Percentiles rank a stretch among this genome's conserved stretches.
These are phyloP conservation scores for Ormyrus labotus DNA, from an alignment of 2,888 invertebrate species.

Conservation along the genomic window DNA sequence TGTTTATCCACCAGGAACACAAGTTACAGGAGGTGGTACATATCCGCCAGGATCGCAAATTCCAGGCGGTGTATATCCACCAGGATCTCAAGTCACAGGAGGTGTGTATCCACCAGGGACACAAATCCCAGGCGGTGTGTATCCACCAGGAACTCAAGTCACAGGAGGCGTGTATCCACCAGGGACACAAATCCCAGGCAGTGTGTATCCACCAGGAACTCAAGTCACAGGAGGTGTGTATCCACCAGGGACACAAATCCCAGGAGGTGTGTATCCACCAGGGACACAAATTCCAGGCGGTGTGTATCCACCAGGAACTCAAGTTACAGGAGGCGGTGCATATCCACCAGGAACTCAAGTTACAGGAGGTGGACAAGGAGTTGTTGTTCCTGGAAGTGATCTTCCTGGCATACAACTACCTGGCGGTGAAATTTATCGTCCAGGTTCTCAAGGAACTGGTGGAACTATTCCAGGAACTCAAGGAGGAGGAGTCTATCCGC, in stretches of 20 bases:
- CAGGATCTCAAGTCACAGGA: neutral
- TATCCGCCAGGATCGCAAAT: slow-evolving; percentile 49
- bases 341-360: slow-evolving; percentile 50
- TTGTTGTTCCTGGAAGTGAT: neutral
- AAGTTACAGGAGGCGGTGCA: slow-evolving; percentile 40
- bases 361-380: slow-evolving; percentile 26
- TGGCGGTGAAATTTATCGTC: neutral
- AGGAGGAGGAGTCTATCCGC: slow-evolving; percentile 46
- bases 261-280: slow-evolving; percentile 47
- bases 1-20: slow-evolving; percentile 22
- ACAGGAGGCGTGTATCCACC: no score
- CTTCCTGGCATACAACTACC: neutral
- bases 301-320: slow-evolving; percentile 22
- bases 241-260: slow-evolving; percentile 44
- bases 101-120: neutral
- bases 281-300: slow-evolving; percentile 42
- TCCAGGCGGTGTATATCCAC: slow-evolving; percentile 21
- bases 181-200: neutral
- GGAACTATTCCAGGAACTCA: slow-evolving; percentile 45
- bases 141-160: neutral
- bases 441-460: neutral
- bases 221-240: slow-evolving; percentile 42
- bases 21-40: slow-evolving; percentile 40
- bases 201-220: slow-evolving; percentile 39
- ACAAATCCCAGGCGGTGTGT: slow-evolving; percentile 3